Conservation (phyloP, 2,113 vertebrate genomes). For the Cryptomyrus ogoouensis region DNA sequence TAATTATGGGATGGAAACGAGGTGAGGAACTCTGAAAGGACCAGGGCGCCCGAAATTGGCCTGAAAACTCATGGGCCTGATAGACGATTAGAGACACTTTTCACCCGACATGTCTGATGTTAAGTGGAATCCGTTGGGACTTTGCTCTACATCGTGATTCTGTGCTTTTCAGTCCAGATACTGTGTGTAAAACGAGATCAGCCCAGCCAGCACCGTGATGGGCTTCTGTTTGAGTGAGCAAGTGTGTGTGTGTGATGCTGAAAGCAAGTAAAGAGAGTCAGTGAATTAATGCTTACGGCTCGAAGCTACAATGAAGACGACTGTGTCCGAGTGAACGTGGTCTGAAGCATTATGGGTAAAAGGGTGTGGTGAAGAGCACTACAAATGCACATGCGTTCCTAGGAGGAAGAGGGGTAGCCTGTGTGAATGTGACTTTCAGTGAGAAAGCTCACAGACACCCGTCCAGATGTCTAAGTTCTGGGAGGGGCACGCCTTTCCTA, state of each 20-base stretch:
- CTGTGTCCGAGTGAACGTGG: background rate
- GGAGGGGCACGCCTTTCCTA: background rate
- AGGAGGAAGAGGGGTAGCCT: background rate
- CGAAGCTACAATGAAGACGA: background rate
- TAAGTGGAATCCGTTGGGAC: background rate
- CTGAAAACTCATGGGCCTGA: background rate
- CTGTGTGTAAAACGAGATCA: background rate
- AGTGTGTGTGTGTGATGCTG: background rate
- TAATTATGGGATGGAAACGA: background rate
- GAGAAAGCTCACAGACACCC: background rate
- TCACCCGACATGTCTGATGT: background rate
- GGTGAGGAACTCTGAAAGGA: conserved; percentile 10
- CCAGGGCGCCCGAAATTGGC: background rate
- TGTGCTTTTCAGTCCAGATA: background rate
- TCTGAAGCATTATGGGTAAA: background rate
- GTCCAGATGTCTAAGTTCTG: background rate
- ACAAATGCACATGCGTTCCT: background rate
- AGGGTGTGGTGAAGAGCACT: background rate
- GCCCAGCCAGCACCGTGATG: background rate
- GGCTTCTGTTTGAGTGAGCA: background rate
- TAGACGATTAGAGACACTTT: background rate
- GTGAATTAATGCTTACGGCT: background rate
- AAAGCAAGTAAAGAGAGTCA: background rate
- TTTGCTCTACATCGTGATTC: background rate
- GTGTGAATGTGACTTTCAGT: background rate